Base-by-base conservation (phyloP, 2,888 invertebrate genomes). In the Macroteleia sp. region DNA sequence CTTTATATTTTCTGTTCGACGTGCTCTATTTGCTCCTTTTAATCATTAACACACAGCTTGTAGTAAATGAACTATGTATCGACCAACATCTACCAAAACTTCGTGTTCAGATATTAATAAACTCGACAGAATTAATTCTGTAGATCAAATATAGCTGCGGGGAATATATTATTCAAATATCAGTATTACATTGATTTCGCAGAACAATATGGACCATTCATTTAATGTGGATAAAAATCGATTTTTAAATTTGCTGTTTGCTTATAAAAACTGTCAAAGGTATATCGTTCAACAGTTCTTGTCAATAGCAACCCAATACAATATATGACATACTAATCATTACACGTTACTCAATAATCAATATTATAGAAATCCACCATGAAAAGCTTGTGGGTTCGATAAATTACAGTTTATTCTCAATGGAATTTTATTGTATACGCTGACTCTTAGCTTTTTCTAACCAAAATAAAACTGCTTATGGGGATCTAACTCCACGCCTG, bases 351-450 rank as follows among this genome's bases (percentile, higher is more conserved):
- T 52, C 34, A 70, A 64, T 64, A 64, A 73, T 64, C 73, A 57
- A 57, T 50, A 64, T 50, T n/a, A n/a, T 8, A 19, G 52, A 73
- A 62, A 73, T 54, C 34, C 70, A 48, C 42, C 28, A 25, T 48
- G 46, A 54, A 66, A 52, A 74, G 54, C 46, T 46, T 48, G 44
- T 16, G 16, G 46, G 62, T 42, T 42, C 67, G 42, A 62, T 69
- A 64, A 73, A 77, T 77, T 62, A 57, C 39, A 39, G 36, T 73
- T 77, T 67, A 73, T 67, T 67, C 57, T 62, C 77, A 52, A 69
- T 57, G 62, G 78, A 78, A 73, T 78, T 74, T 56, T 69, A 78
- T 78, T 73, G 62, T 52, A 36, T 42, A 48, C 54, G 62, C 61
- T 61, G 73, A 70, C 78, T 48, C n/a, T 20, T 19, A 28, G 56